Base-by-base conservation (phyloP, 2,113 vertebrate species). In the Tyrannus savana region DNA sequence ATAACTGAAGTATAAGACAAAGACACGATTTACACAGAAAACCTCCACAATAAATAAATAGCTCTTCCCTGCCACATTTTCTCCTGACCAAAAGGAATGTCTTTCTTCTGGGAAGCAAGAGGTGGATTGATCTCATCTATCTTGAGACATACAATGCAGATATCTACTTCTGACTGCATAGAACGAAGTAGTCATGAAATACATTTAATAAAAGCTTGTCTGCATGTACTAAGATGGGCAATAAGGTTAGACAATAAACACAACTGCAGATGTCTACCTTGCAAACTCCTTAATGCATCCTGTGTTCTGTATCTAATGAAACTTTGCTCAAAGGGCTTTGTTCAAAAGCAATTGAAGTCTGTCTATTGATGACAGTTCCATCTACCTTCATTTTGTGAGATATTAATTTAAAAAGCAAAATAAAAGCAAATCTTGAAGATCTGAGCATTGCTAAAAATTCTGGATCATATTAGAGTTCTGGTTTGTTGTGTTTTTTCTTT, bases 391-490 rank as follows among this genome's bases (percentile, higher is more conserved):
- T 87, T 83, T 72, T 39, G 8, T 19, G 30, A 37, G 4, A n/a
- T 50, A 89, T 39, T 84, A 50, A 58, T 87, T 56, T 71, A 59
- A 66, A 62, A 58, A 39, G 1, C 0, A 4, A 97, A 96, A 66
- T 42, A 86, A 95, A 94, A 74, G 14, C 68, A 81, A 80, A 47
- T 66, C 56, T 77, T 73, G 89, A 84, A 93, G 63, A 90, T 91
- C 84, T 89, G 42, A 96, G 73, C 95, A 89, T 39, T 95, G 17
- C 10, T 37, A 73, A 97, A 94, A 85, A n/a, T 91, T 95, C 47
- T 93, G 90, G 97, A 90, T 96, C 35, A 64, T 96, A 97, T 95
- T 95, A 88, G 85, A 95, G 63, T 91, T 97, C 59, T 94, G 18
- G 47, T 71, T 56, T 87, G 30, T 35, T 5, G 2, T 87, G 39